Evolutionary conservation across 2,888 invertebrate species (phyloP).

Genomic region (Drosophila atroscutellata): DNA sequence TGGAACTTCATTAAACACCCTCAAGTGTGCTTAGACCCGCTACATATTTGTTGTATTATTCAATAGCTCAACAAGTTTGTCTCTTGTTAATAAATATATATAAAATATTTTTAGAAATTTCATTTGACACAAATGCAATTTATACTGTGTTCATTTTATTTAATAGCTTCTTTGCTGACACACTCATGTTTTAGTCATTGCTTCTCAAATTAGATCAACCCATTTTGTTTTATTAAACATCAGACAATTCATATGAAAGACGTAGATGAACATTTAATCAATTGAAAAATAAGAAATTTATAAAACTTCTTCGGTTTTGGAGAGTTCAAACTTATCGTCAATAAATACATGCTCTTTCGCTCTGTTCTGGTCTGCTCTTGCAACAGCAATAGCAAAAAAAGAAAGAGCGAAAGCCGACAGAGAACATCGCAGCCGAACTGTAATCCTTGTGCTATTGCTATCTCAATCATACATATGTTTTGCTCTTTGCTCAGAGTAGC

Average conservation of each 20-base stretch:
- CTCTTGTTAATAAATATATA: background rate
- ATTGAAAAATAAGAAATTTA: background rate
- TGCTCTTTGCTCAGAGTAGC: background rate
- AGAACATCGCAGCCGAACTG: background rate
- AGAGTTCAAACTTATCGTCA: background rate
- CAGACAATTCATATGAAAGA: background rate
- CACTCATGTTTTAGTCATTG: constrained; percentile 1
- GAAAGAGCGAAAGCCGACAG: background rate
- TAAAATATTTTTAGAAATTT: constrained; percentile 6
- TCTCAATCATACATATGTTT: background rate
- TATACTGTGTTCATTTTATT: constrained; percentile 1
- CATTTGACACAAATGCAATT: background rate
- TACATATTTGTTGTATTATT: background rate
- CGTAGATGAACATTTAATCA: background rate
- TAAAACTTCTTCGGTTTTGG: background rate
- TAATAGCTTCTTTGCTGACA: background rate
- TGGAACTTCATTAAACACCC: constrained; percentile 2
- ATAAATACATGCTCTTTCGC: too few relatives aligned
- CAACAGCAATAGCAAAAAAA: background rate
- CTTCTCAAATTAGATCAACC: constrained; percentile 1
- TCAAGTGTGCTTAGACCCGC: background rate
- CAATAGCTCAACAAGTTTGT: background rate
- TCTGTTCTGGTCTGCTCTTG: background rate
- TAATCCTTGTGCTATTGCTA: background rate
- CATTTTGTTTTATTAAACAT: background rate